Conservation (phyloP, 2,888 invertebrate genomes). For the Sminthurinus aureus region DNA sequence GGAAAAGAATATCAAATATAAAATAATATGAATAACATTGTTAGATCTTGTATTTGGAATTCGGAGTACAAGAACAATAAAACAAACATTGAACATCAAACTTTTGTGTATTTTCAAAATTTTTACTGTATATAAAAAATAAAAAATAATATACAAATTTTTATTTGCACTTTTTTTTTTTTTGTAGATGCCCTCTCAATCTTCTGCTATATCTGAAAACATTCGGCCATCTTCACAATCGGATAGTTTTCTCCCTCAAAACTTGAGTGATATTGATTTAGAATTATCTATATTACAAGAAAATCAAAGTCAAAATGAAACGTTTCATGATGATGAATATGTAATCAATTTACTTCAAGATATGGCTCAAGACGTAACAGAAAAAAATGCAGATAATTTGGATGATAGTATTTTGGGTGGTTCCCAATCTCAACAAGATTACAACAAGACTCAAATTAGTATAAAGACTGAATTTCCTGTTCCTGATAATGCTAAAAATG, state of each 20-base stretch:
- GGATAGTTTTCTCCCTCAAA: conserved; percentile 25
- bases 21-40: too few relatives aligned
- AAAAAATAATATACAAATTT: too few relatives aligned
- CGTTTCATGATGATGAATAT: conserved; percentile 25
- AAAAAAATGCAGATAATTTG: not conserved
- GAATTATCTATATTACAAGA: conserved; percentile 25
- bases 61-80: too few relatives aligned
- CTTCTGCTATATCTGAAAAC: not conserved
- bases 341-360: conserved; percentile 40
- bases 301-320: not conserved
- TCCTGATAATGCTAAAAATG: not conserved
- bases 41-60: too few relatives aligned
- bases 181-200: too few relatives aligned
- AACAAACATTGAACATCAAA: too few relatives aligned
- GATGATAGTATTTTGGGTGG: conserved; percentile 13
- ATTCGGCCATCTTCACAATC: conserved; percentile 25
- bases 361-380: conserved; percentile 27
- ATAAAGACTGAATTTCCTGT: not conserved
- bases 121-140: not conserved
- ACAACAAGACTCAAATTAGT: not conserved
- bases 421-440: conserved; percentile 1
- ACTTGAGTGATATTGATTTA: not conserved
- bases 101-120: not conserved
- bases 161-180: too few relatives aligned
- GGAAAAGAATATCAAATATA: too few relatives aligned